These are phyloP conservation scores for Dolomedes plantarius DNA, from an alignment of 2,888 invertebrate genomes.

Conservation along the genomic window DNA sequence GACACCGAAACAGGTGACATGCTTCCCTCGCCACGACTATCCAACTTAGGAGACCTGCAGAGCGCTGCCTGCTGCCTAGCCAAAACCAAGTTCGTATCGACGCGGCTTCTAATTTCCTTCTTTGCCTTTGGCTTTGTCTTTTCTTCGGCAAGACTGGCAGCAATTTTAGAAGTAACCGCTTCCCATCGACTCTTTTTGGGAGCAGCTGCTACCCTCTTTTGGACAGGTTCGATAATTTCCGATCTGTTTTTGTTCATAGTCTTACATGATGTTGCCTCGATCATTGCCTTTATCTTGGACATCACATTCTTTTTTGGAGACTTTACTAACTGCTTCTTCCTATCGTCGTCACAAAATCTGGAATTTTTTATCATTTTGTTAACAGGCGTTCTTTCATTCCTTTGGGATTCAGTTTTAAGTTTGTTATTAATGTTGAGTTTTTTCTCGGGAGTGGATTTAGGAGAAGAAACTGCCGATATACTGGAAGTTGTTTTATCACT, in stretches of 20 bases:
- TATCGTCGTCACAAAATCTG: conserved; percentile 27
- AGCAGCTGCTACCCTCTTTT: conserved; percentile 72
- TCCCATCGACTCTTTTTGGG: conserved; percentile 85
- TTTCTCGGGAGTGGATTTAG: conserved; percentile 54
- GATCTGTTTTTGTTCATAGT: conserved; percentile 74
- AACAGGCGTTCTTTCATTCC: background rate
- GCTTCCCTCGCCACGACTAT: conserved; percentile 42
- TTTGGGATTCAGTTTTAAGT: background rate
- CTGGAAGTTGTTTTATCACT: conserved; percentile 24
- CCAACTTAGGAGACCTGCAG: conserved; percentile 54
- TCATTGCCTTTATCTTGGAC: conserved; percentile 86
- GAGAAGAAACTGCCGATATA: background rate
- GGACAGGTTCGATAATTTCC: conserved; percentile 79
- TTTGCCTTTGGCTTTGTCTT: conserved; percentile 83
- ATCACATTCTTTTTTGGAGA: conserved; percentile 87
- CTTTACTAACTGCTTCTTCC: conserved; percentile 77
- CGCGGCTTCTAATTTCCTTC: conserved; percentile 92
- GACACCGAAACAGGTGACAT: conserved; percentile 52
- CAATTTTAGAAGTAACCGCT: conserved; percentile 88
- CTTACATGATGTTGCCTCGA: conserved; percentile 78
- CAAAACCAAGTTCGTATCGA: conserved; percentile 76
- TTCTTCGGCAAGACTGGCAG: conserved; percentile 83
- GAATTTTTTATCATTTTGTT: background rate
- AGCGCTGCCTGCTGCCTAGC: conserved; percentile 35
- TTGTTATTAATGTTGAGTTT: conserved; percentile 5